phyloP scores from a whole-genome alignment of 2,113 vertebrate genomes.

The Poecilia latipinna region DNA sequence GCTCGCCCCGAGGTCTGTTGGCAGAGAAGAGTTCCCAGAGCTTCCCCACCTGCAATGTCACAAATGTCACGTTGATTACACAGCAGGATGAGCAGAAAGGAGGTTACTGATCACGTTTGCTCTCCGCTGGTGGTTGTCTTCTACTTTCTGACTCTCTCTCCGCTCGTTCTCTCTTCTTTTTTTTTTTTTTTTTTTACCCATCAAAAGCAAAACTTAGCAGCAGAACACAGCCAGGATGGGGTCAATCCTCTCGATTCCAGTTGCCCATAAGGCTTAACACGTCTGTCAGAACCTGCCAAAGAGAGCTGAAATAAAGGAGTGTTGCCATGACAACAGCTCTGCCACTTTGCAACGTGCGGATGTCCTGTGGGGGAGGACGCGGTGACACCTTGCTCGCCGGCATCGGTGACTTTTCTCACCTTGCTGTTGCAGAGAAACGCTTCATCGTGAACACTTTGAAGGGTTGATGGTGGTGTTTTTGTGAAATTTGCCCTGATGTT shows the following conservation, averaged over 20 bases:
- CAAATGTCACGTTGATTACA: constrained; percentile 70
- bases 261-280: constrained; percentile 62
- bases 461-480: constrained; percentile 24
- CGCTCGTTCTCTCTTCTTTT: not conserved
- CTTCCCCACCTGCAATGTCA: constrained; percentile 70
- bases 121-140: constrained; percentile 19
- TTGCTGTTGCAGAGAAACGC: constrained; percentile 21
- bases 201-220: constrained; percentile 28
- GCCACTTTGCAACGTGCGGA: constrained; percentile 49
- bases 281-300: constrained; percentile 53
- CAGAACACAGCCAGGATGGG: constrained; percentile 35
- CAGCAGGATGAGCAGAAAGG: constrained; percentile 46
- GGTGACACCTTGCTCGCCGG: constrained; percentile 13
- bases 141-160: not conserved
- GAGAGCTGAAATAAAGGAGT: constrained; percentile 31
- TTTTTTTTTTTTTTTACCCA: not conserved
- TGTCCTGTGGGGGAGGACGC: constrained; percentile 15
- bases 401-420: constrained; percentile 51
- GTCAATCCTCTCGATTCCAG: constrained; percentile 62
- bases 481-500: constrained; percentile 16
- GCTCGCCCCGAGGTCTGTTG: constrained; percentile 56
- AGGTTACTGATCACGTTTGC: constrained; percentile 57
- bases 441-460: constrained; percentile 29
- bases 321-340: constrained; percentile 66
- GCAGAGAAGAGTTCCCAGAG: constrained; percentile 56